Conservation (phyloP, 2,113 vertebrate species). For the Piaya cayana region DNA sequence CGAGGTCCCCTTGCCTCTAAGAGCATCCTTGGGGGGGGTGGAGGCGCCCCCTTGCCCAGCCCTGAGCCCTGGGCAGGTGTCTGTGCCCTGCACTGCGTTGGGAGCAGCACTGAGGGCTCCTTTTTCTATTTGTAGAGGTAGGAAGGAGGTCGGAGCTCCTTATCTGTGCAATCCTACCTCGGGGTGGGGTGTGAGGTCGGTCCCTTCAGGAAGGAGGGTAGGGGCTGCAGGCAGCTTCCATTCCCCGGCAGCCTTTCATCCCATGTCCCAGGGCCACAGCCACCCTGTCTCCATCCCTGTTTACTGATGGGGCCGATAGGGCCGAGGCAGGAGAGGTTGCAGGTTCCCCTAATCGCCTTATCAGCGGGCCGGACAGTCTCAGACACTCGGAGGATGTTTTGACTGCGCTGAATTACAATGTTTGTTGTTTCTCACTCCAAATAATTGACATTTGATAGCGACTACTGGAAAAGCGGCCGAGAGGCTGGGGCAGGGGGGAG, state of each 20-base stretch:
- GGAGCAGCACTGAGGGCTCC: background rate
- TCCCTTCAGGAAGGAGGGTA: background rate
- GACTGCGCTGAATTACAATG: constrained; percentile 69
- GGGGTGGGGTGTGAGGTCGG: background rate
- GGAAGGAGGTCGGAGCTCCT: background rate
- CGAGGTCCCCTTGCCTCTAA: background rate
- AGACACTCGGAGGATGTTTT: constrained; percentile 74
- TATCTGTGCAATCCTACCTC: background rate
- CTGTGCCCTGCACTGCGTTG: accelerated
- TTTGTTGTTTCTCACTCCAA: constrained; percentile 75
- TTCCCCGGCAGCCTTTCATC: constrained; percentile 47
- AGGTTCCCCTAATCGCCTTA: constrained; percentile 63
- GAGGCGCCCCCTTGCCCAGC: background rate
- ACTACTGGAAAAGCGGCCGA: constrained; percentile 47
- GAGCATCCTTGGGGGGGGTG: background rate
- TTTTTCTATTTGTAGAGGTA: background rate
- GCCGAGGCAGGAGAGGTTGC: constrained; percentile 43
- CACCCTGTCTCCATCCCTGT: constrained; percentile 75
- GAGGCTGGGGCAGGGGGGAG: background rate
- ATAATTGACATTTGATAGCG: constrained; percentile 74
- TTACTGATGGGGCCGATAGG: constrained; percentile 76
- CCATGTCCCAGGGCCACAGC: constrained; percentile 70
- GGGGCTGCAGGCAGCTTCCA: constrained; percentile 1
- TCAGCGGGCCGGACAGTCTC: constrained; percentile 52
- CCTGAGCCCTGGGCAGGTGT: background rate